Evolutionary conservation across 1,140 invertebrate species (phyloP), one percentile per base, ranked within the genome.

Genomic region (Caenorhabditis inopinata): DNA sequence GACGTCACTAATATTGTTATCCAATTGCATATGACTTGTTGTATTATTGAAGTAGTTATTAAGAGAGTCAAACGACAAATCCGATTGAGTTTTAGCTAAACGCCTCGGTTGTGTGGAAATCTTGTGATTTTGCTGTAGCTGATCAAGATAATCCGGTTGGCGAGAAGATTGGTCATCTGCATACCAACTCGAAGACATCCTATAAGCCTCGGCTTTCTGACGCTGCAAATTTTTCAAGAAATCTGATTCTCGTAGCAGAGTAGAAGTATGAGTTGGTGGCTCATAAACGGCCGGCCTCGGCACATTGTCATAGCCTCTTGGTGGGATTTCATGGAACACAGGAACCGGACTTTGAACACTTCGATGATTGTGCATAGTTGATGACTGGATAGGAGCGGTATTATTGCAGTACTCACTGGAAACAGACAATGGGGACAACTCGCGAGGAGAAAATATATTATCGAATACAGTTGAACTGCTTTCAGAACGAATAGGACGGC

Each of bases 341-440:
- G 29, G 58, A 6, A 68, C 58, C 2, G 58, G 58, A 38, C 58
- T 68, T n/a, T 68, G 58, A 9, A 68, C 58, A 68, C 58, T 68
- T 27, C 58, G 32, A 68, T 68, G 58, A 21, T 32, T 32, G 16
- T 42, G 38, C 29, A 38, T 68, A 38, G 16, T 38, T 68, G 18
- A 2, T 16, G 49, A 16, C 16, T 58, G 53, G 21, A 16, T 5
- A 2, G 49, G 27, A 4, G 51, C 14, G 4, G 58, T 29, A 21
- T 68, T 68, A 18, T 68, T 68, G 21, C 58, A 68, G 58, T 68
- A 68, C n/a, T 68, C 58, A 68, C 58, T 68, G 9, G 58, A 16
- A 18, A 68, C 32, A 6, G 58, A 68, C 25, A 68, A 68, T 7
- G 58, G 58, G 23, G 58, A 68, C n/a, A 68, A 12, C 58, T 68